phyloP scores from a whole-genome alignment of 2,888 invertebrate genomes.

The Priapulus caudatus region DNA sequence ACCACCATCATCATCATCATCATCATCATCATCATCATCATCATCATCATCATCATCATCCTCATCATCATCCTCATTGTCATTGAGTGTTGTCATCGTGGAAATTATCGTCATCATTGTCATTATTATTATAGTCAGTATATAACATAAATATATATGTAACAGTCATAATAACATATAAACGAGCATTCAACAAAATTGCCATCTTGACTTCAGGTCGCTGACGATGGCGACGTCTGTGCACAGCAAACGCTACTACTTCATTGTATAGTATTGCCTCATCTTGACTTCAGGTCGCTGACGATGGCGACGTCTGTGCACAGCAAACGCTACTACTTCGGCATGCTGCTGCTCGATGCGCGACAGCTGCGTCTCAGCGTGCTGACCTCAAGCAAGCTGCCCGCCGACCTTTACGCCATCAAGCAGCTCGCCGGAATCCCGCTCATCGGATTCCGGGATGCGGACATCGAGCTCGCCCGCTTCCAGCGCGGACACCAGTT shows the following conservation, averaged over 20 bases:
- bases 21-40: too few species aligned
- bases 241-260: constrained; percentile 61
- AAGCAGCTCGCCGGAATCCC: constrained; percentile 76
- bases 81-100: too few species aligned
- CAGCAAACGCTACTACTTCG: constrained; percentile 69
- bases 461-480: constrained; percentile 74
- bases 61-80: too few species aligned
- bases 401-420: constrained; percentile 58
- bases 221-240: constrained; percentile 63
- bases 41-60: too few species aligned
- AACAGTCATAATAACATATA: neutral
- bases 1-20: too few species aligned
- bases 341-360: constrained; percentile 60
- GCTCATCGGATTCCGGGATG: constrained; percentile 91
- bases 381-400: constrained; percentile 70
- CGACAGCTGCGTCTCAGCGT: constrained; percentile 77
- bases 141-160: constrained; percentile 6
- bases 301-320: constrained; percentile 59
- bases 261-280: too few species aligned
- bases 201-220: constrained; percentile 47
- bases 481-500: constrained; percentile 77
- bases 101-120: too few species aligned
- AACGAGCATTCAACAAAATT: too few species aligned
- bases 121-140: constrained; percentile 8
- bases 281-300: constrained; percentile 50